Conservation (phyloP, 2,113 vertebrate species). For the Brachypodius melanocephalos region DNA sequence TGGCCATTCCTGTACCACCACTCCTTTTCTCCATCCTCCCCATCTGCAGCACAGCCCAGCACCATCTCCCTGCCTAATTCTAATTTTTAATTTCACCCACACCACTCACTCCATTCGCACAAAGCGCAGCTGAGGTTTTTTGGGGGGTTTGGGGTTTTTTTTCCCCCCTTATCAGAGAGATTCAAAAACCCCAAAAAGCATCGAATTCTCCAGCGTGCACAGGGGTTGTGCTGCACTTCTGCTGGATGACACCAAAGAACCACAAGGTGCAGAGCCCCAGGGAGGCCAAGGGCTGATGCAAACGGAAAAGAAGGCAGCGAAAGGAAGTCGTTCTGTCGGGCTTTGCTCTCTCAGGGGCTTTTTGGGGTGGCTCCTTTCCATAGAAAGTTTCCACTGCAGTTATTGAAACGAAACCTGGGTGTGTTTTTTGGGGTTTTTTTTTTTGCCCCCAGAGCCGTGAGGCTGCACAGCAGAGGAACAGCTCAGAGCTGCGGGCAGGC, state of each 20-base stretch:
- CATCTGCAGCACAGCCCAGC: neutral
- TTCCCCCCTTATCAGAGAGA: neutral
- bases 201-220: neutral
- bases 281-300: conserved; percentile 53
- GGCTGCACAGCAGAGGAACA: neutral
- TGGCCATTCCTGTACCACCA: neutral
- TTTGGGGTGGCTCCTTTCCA: conserved; percentile 67
- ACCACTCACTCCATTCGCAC: neutral
- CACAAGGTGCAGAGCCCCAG: conserved; percentile 35
- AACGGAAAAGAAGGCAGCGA: conserved; percentile 44
- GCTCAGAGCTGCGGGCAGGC: neutral
- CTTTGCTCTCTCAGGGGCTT: conserved; percentile 63
- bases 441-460: neutral
- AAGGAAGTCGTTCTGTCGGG: conserved; percentile 50
- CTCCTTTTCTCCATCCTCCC: neutral
- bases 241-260: conserved; percentile 41
- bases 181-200: neutral
- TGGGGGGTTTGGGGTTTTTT: fast-evolving
- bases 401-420: conserved; percentile 24
- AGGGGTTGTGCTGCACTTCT: neutral
- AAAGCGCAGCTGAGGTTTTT: fast-evolving
- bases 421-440: neutral
- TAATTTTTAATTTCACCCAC: neutral
- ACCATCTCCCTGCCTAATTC: neutral
- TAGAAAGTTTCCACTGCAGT: conserved; percentile 72